Evolutionary conservation across 2,888 invertebrate genomes (phyloP).

Genomic region (Tetheella fluctuosa): DNA sequence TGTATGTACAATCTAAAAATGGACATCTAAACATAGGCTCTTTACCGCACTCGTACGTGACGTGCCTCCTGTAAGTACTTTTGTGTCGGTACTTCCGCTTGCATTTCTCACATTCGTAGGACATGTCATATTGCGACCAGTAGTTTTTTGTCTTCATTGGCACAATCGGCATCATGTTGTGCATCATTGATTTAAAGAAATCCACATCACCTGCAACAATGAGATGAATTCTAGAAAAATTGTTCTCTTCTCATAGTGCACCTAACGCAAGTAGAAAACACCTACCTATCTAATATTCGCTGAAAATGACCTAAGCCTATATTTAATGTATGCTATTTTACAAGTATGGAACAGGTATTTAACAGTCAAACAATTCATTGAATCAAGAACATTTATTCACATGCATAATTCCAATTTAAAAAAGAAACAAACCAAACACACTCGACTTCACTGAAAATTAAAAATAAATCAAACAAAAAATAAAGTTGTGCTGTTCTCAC

Average conservation of each 20-base stretch:
- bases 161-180: slow-evolving; percentile 75
- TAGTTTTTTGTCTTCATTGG: slow-evolving; percentile 81
- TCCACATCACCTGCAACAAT: slow-evolving; percentile 82
- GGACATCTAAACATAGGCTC: slow-evolving; percentile 83
- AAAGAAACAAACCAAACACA: slow-evolving; percentile 80
- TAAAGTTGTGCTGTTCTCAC: slow-evolving; percentile 57
- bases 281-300: slow-evolving; percentile 4
- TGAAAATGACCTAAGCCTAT: not conserved
- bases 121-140: slow-evolving; percentile 77
- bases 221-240: slow-evolving; percentile 42
- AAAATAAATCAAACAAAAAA: slow-evolving; percentile 62
- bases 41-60: slow-evolving; percentile 87
- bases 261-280: not conserved
- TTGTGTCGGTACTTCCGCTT: slow-evolving; percentile 90
- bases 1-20: slow-evolving; percentile 76
- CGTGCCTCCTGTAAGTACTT: slow-evolving; percentile 88
- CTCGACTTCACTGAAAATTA: slow-evolving; percentile 69
- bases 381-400: slow-evolving; percentile 83
- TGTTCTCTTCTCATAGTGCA: not conserved
- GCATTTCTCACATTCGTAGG: slow-evolving; percentile 86
- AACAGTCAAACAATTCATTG: slow-evolving; percentile 26
- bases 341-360: not conserved
- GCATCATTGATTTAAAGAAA: slow-evolving; percentile 80
- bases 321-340: not conserved
- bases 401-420: slow-evolving; percentile 72